Evolutionary conservation across 2,888 invertebrate species (phyloP).

Genomic region (Strigamia maritima): DNA sequence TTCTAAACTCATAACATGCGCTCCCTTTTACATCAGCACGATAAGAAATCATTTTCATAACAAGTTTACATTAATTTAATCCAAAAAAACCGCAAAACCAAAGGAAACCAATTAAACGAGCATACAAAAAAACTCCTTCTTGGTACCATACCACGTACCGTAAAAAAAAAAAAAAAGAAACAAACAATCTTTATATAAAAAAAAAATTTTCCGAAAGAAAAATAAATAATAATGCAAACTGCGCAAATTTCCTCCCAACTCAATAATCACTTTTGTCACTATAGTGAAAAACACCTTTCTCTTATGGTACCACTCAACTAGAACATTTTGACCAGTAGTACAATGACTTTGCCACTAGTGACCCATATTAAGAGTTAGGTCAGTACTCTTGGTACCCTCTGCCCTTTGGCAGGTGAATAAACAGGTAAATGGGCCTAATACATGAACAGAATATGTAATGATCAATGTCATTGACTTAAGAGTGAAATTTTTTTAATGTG

Average conservation of each 20-base stretch:
- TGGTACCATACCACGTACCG: too few species aligned
- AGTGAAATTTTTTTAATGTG: background rate
- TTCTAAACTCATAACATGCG: too few species aligned
- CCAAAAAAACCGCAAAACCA: background rate
- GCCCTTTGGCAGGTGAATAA: constrained; percentile 4
- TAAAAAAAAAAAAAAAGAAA: too few species aligned
- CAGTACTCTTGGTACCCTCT: background rate
- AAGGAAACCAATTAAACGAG: background rate
- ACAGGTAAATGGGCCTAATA: background rate
- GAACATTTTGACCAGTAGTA: background rate
- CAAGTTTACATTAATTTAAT: too few species aligned
- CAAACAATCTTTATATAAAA: too few species aligned
- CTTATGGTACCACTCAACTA: background rate
- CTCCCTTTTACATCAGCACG: too few species aligned
- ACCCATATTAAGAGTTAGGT: background rate
- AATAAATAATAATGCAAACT: too few species aligned
- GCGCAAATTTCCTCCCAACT: too few species aligned
- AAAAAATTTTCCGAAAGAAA: too few species aligned
- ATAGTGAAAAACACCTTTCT: background rate
- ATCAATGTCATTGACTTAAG: background rate
- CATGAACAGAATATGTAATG: background rate
- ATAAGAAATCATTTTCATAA: too few species aligned
- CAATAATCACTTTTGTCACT: background rate
- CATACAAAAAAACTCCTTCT: too few species aligned
- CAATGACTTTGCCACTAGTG: constrained; percentile 4